Evolutionary conservation across 2,888 invertebrate species (phyloP).

Genomic region (Catotricha subobsoleta): DNA sequence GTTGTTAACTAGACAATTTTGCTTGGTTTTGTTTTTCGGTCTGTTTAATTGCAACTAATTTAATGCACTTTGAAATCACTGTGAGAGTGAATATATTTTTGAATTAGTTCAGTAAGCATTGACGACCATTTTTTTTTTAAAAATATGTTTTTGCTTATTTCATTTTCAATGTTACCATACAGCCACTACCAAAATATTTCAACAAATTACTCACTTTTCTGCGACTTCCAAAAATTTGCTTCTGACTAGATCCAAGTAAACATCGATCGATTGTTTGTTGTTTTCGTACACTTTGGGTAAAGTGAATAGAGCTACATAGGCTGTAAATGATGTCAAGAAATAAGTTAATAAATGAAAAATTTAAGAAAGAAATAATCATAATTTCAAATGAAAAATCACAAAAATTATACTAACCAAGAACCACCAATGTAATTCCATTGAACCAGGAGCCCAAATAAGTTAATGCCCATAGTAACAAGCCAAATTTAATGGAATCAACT

Average conservation of each 20-base stretch:
- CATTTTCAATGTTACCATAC: not conserved
- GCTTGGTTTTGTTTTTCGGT: too few species aligned
- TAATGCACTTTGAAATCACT: too few species aligned
- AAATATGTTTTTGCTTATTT: not conserved
- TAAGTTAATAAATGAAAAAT: not conserved
- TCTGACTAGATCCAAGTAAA: constrained; percentile 72
- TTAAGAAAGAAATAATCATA: constrained; percentile 3
- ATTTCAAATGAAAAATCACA: constrained; percentile 8
- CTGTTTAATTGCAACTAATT: too few species aligned
- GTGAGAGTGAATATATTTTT: too few species aligned
- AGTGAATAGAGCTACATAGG: constrained; percentile 81
- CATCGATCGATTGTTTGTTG: constrained; percentile 85
- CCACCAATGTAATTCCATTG: constrained; percentile 96
- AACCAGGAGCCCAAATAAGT: constrained; percentile 98
- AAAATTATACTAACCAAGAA: constrained; percentile 52
- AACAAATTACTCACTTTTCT: constrained; percentile 50
- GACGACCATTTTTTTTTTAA: too few species aligned
- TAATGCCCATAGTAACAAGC: constrained; percentile 84
- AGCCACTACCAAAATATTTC: not conserved
- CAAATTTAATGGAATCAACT: constrained; percentile 91
- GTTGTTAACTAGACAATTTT: too few species aligned
- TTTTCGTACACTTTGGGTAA: constrained; percentile 92
- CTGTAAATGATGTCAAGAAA: constrained; percentile 36
- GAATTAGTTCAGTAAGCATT: too few species aligned
- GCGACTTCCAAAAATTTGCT: constrained; percentile 76